A percentile compares a stretch with the other conserved stretches of the same genome.
These are phyloP conservation scores for Nomada ruficornis DNA, from an alignment of 2,888 invertebrate species.

Conservation along the genomic window DNA sequence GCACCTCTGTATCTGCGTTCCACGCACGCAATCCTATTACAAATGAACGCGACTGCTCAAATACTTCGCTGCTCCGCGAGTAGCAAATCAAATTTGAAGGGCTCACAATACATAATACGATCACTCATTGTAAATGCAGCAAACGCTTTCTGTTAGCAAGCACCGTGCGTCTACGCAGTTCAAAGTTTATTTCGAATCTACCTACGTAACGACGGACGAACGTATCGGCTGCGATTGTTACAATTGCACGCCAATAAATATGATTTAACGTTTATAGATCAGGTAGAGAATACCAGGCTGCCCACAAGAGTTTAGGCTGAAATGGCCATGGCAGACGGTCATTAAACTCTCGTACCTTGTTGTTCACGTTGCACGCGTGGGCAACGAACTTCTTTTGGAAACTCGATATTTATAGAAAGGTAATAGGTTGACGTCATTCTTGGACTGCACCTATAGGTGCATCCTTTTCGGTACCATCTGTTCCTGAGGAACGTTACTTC, in stretches of 20 bases:
- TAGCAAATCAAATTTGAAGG: no score
- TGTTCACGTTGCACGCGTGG: conserved; percentile 65
- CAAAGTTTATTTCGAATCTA: no score
- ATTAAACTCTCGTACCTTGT: conserved; percentile 55
- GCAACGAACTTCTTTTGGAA: conserved; percentile 75
- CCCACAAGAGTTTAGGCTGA: not conserved
- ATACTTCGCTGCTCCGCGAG: not conserved
- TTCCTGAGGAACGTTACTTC: conserved; percentile 16
- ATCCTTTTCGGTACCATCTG: conserved; percentile 52
- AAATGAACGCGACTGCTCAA: conserved; percentile 6
- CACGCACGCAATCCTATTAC: conserved; percentile 37
- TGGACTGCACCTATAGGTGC: conserved; percentile 55
- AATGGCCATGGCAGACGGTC: conserved; percentile 39
- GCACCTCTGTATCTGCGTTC: conserved; percentile 10
- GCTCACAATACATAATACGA: not conserved
- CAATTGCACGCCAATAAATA: not conserved
- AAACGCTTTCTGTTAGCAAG: no score
- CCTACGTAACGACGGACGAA: no score
- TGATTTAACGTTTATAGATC: not conserved
- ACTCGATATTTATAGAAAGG: conserved; percentile 80
- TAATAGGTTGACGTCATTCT: conserved; percentile 78
- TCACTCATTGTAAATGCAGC: no score
- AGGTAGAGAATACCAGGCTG: not conserved
- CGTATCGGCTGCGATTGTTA: no score
- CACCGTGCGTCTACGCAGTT: no score